Base-by-base conservation (phyloP, 1,140 invertebrate species). In the Delia radicum region DNA sequence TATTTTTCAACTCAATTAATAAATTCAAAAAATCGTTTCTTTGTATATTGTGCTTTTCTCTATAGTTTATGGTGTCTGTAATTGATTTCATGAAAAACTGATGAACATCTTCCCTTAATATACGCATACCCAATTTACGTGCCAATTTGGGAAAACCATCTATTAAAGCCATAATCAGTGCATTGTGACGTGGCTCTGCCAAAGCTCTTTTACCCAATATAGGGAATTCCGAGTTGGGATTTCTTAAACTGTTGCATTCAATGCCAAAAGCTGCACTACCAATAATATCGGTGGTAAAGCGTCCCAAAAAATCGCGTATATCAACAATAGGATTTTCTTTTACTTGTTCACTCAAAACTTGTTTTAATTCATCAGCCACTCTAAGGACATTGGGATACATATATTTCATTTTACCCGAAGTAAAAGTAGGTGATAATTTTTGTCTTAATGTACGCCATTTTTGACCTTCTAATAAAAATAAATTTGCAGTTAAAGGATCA, bases 231-330 rank as follows among this genome's bases (percentile, higher is more conserved):
- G 88, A 87, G 27, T 90, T 80, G 0, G 88, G 82, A 79, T 90
- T 86, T 2, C 86, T 82, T 7, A 91, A 78, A 0, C 89, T 89
- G 76, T 92, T 88, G 5, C 88, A 87, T 0, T 89, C 81, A 6
- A 92, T 78, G 0, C 92, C 92, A 76, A 91, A 93, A 2, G 87
- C 90, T 65, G 88, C 89, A 4, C 82, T 87, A 0, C 88, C 89
- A n/a, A 93, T 91, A 0, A 91, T 85, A 77, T 93, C 92, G n/a
- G 91, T 89, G 0, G 89, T 89, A 62, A 88, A 92, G 18, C 87
- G 85, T 0, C 82, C 87, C 73, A 87, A 82, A 0, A 89, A 29
- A n/a, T 89, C 87, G 12, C 81, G 85, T 1, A 85, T 74, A 18
- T 85, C 80, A 2, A 85, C 6, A 24, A 81, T 79, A 21, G 77